Conservation (phyloP, 2,797 vertebrate genomes). For the Cercopithecus petaurista region DNA sequence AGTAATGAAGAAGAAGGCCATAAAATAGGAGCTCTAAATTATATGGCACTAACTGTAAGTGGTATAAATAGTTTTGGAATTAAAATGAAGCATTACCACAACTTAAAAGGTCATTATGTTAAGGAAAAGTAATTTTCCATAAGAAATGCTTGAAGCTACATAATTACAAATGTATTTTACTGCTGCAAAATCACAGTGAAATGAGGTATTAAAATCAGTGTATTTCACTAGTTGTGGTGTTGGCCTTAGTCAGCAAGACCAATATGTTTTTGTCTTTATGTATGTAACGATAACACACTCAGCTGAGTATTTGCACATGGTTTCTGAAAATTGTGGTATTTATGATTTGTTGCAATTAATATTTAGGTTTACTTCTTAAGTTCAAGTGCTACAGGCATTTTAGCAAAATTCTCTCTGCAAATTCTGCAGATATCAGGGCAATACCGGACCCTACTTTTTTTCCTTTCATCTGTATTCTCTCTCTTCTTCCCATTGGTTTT, state of each 20-base stretch:
- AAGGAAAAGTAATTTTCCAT: constrained; percentile 67
- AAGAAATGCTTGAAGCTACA: constrained; percentile 34
- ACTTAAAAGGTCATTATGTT: constrained; percentile 60
- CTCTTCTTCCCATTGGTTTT: neutral
- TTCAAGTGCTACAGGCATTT: neutral
- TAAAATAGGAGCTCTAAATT: constrained; percentile 46
- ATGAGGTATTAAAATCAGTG: constrained; percentile 49
- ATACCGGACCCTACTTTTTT: neutral
- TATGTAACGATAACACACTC: neutral
- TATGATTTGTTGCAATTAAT: constrained; percentile 53
- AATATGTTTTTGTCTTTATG: neutral
- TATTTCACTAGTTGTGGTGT: constrained; percentile 28
- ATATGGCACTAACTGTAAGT: constrained; percentile 9
- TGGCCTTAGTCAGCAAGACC: neutral
- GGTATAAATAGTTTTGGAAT: constrained; percentile 65
- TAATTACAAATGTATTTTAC: constrained; percentile 59
- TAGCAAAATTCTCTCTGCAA: neutral
- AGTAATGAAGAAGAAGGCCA: neutral
- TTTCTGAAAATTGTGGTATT: constrained; percentile 28
- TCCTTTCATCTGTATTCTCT: neutral
- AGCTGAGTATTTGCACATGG: constrained; percentile 32
- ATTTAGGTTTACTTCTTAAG: constrained; percentile 29
- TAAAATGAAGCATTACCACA: constrained; percentile 59
- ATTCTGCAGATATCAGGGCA: neutral
- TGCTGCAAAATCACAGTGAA: constrained; percentile 60